Conservation (phyloP, 2,797 vertebrate species). For the Octomys mimax region DNA sequence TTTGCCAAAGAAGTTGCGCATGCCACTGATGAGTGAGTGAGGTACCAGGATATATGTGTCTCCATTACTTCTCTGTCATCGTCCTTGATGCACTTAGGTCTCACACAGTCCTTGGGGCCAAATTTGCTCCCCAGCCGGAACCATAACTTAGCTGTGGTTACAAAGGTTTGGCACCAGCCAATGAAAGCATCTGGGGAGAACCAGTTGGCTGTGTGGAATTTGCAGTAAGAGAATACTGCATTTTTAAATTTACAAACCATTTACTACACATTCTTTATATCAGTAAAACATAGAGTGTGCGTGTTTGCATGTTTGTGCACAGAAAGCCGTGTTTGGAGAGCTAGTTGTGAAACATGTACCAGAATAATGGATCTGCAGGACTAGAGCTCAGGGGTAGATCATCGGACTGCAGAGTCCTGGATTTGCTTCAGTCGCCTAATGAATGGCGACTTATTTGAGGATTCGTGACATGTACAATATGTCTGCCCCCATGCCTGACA, state of each 20-base stretch:
- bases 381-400: slow-evolving; percentile 86
- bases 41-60: background rate
- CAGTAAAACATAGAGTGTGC: background rate
- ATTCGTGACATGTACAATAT: accelerated
- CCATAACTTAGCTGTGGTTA: background rate
- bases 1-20: background rate
- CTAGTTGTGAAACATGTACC: background rate
- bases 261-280: background rate
- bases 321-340: background rate
- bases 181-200: background rate
- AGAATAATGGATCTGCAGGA: background rate
- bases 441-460: too few species aligned
- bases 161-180: background rate
- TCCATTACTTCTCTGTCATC: background rate
- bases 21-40: background rate
- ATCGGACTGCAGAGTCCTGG: slow-evolving; percentile 82
- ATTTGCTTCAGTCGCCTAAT: background rate
- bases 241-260: background rate
- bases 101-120: background rate
- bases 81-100: too few species aligned
- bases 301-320: accelerated
- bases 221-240: background rate
- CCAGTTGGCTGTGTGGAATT: background rate
- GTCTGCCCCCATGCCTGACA: background rate
- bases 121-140: background rate